Base-by-base conservation (phyloP, 2,888 invertebrate species). In the Epinotia ramella region DNA sequence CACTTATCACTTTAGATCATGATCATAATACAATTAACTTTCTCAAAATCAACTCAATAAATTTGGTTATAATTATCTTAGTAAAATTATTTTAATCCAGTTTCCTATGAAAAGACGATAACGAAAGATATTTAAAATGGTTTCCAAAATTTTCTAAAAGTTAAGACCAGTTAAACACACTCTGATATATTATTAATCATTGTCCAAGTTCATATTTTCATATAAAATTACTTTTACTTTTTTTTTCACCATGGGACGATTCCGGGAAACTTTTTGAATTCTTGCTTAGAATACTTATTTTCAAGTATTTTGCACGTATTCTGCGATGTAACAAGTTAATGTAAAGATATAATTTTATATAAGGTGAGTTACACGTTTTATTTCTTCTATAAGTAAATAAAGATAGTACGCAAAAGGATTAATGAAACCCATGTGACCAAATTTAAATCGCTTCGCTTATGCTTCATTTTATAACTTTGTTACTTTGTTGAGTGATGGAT, bases 161-260 rank as follows among this genome's bases (percentile, higher is more conserved):
- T 57, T 64, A 24, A 46, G 46, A 13, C 40, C 24, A 49, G n/a
- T n/a, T 49, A 65, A 12, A n/a, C 60, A 66, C 60, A 70, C 65
- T 46, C 40, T 11, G 16, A n/a, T 11, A 13, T 49, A 69, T 75
- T 71, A 71, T 71, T 71, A 71, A 75, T 75, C 74, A 75, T 75
- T 60, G 71, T 66, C 71, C 66, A 71, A 75, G 60, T 75, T 75
- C 62, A 66, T 71, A 60, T 60, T 71, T 62, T 71, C 66, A 66
- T 66, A 62, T 75, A 56, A 75, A 75, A 75, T 62, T 75, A 66
- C 70, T 70, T 70, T 74, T 64, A 49, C 71, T 71, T 71, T 59
- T 59, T 60, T 66, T 71, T 62, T 56, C 59, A 71, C 53, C 74
- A 65, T 59, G 59, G 74, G 49, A 70, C 69, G 33, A 59, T 13